phyloP scores from a whole-genome alignment of 2,888 invertebrate species.

The Harpalus rufipes region DNA sequence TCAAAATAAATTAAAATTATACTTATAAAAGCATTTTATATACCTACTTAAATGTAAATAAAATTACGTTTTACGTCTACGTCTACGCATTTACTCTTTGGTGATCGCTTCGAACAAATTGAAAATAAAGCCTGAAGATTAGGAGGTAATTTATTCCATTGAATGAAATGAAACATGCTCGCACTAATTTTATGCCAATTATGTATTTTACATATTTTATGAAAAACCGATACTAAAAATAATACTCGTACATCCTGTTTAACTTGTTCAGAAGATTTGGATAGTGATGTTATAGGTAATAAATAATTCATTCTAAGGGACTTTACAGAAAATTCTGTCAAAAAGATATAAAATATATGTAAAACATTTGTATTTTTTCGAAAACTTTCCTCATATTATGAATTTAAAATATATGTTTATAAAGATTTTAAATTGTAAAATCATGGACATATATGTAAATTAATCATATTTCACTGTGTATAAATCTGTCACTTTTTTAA shows the following conservation, averaged over 20 bases:
- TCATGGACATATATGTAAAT: background rate
- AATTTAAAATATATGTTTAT: background rate
- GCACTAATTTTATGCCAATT: background rate
- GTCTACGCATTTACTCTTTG: constrained; percentile 35
- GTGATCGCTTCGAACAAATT: constrained; percentile 48
- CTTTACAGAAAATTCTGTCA: too few species aligned
- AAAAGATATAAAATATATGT: too few species aligned
- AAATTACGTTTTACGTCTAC: constrained; percentile 30
- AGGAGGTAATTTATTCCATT: constrained; percentile 21
- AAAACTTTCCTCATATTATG: background rate
- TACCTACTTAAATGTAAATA: constrained; percentile 44
- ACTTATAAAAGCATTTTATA: constrained; percentile 18
- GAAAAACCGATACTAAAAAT: background rate
- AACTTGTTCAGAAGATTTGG: background rate
- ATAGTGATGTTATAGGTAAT: too few species aligned
- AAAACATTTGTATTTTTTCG: background rate
- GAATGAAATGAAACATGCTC: constrained; percentile 22
- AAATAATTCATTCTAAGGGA: too few species aligned
- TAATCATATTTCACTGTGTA: constrained; percentile 58
- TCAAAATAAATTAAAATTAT: constrained; percentile 45
- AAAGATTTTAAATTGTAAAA: background rate
- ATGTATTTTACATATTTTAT: background rate
- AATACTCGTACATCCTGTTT: background rate
- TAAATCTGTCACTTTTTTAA: constrained; percentile 48
- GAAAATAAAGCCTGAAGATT: constrained; percentile 59